Evolutionary conservation across 2,797 vertebrate species (phyloP).

Genomic region (Pipistrellus nathusii): DNA sequence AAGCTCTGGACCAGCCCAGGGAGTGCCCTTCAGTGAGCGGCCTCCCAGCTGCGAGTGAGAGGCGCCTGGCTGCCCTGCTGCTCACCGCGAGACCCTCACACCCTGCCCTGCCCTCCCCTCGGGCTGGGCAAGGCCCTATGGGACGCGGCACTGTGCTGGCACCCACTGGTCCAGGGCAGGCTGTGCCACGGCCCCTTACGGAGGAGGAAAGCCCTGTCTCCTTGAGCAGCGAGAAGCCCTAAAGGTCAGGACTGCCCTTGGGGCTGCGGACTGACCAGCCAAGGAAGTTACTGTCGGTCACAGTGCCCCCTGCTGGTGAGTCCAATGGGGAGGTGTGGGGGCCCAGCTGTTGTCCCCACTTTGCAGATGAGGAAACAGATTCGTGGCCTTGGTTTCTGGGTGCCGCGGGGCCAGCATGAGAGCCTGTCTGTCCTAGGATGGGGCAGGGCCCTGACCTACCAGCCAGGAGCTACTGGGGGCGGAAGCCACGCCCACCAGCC

Average conservation of each 20-base stretch:
- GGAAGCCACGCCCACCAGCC: not conserved
- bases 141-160: rapidly evolving
- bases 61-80: not conserved
- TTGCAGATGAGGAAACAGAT: too few species aligned
- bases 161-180: not conserved
- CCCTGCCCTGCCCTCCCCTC: not conserved
- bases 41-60: not conserved
- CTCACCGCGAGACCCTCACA: too few species aligned
- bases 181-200: not conserved
- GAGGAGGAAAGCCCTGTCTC: too few species aligned
- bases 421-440: not conserved
- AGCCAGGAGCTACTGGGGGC: not conserved
- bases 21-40: not conserved
- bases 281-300: too few species aligned
- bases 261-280: not conserved
- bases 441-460: not conserved
- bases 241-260: not conserved
- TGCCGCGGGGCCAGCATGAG: rapidly evolving
- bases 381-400: not conserved
- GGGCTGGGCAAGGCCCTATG: not conserved
- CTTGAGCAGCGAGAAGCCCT: too few species aligned
- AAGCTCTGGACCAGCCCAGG: not conserved
- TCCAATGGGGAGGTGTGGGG: not conserved
- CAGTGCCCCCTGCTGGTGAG: not conserved
- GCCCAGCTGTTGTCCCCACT: too few species aligned